Percentiles rank a stretch among this genome's conserved stretches.
phyloP scores from a whole-genome alignment of 2,797 vertebrate genomes.

The Coregonus ussuriensis region DNA sequence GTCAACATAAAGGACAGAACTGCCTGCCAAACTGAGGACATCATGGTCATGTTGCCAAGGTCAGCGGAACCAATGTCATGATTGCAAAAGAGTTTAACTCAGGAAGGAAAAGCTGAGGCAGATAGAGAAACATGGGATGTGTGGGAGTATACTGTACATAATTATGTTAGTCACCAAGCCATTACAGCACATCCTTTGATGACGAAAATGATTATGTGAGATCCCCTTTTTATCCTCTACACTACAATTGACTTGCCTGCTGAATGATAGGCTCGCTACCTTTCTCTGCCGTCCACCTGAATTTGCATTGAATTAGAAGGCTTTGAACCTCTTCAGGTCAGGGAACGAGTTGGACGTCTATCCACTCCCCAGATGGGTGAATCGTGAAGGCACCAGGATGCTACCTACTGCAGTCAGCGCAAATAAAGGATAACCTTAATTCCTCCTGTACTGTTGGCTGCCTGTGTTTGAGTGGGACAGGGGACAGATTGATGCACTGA shows the following conservation, averaged over 20 bases:
- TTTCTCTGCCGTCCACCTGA: constrained; percentile 2
- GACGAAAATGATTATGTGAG: constrained; percentile 1
- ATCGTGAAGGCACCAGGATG: constrained; percentile 31
- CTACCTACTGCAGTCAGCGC: constrained; percentile 39
- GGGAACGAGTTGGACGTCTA: constrained; percentile 19
- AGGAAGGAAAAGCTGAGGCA: constrained; percentile 6
- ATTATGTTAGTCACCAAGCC: neutral
- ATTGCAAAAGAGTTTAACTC: neutral
- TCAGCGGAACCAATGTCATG: neutral
- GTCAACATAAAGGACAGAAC: neutral
- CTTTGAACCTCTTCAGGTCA: neutral
- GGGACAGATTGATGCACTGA: constrained; percentile 17
- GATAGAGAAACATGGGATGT: constrained; percentile 1
- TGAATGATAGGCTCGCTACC: constrained; percentile 15
- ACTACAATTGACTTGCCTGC: neutral
- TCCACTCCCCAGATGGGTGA: constrained; percentile 8
- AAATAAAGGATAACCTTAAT: constrained; percentile 42
- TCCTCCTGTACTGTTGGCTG: constrained; percentile 25
- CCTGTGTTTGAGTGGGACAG: constrained; percentile 17
- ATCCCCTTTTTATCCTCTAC: constrained; percentile 23
- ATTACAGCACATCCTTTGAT: constrained; percentile 1
- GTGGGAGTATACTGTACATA: neutral
- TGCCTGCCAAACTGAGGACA: neutral
- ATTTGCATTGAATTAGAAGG: constrained; percentile 1
- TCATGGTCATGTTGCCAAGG: neutral